These are phyloP conservation scores for Patella ulyssiponensis DNA, from an alignment of 2,888 invertebrate genomes.

Conservation along the genomic window DNA sequence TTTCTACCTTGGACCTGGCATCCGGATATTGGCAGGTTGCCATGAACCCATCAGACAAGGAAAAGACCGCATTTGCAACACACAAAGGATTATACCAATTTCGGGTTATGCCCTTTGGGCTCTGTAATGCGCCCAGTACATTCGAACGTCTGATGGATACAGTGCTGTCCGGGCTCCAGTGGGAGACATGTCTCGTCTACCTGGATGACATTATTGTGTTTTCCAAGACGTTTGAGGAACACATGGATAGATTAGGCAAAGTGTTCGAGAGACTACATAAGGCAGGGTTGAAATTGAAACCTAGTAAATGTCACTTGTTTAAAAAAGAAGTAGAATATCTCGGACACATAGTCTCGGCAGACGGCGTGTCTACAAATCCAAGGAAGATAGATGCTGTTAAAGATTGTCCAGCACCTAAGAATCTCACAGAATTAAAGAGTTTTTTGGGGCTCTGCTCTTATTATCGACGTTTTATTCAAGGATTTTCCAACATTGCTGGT, in stretches of 20 bases:
- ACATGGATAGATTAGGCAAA: slow-evolving; percentile 22
- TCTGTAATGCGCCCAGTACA: neutral
- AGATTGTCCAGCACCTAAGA: neutral
- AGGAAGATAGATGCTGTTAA: slow-evolving; percentile 17
- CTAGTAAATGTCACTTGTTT: slow-evolving; percentile 43
- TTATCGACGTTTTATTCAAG: neutral
- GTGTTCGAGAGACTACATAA: slow-evolving; percentile 20
- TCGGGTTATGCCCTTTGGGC: neutral
- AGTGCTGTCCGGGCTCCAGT: slow-evolving; percentile 34
- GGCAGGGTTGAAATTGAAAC: slow-evolving; percentile 45
- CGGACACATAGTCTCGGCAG: slow-evolving; percentile 25
- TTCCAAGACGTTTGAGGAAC: slow-evolving; percentile 30
- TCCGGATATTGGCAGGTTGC: neutral
- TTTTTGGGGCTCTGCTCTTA: slow-evolving; percentile 13
- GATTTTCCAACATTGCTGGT: slow-evolving; percentile 18
- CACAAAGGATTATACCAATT: neutral
- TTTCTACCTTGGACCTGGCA: neutral
- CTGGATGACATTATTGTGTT: slow-evolving; percentile 46
- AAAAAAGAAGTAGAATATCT: slow-evolving; percentile 23
- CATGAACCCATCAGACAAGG: neutral
- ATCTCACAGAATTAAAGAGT: slow-evolving; percentile 16
- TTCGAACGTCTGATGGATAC: neutral
- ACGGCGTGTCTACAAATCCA: slow-evolving; percentile 28
- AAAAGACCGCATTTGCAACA: neutral
- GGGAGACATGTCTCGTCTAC: slow-evolving; percentile 37